Evolutionary conservation across 2,113 vertebrate genomes (phyloP).

Genomic region (Zapus hudsonius): DNA sequence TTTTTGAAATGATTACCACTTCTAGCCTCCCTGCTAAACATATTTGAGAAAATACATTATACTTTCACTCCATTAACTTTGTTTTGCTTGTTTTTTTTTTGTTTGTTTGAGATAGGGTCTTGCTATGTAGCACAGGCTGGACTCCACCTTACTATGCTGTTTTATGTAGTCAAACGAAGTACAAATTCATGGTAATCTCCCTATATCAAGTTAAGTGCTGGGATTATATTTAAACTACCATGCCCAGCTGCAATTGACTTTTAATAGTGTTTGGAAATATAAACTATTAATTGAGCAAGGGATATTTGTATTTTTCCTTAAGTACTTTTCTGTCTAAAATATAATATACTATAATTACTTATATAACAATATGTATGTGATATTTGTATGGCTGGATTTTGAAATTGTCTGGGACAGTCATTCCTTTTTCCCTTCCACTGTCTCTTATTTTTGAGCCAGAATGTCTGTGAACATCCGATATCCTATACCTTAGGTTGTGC

Average conservation of each 20-base stretch:
- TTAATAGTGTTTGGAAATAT: constrained; percentile 34
- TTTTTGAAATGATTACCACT: constrained; percentile 8
- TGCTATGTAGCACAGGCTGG: too few relatives aligned
- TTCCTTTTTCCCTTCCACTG: background rate
- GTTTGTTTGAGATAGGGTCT: background rate
- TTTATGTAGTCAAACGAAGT: background rate
- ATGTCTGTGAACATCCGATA: background rate
- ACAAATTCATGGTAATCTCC: background rate
- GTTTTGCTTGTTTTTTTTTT: background rate
- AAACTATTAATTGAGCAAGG: background rate
- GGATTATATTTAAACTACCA: background rate
- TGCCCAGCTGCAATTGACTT: background rate
- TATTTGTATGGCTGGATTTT: background rate
- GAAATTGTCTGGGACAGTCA: background rate
- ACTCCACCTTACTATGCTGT: background rate
- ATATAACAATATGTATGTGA: background rate
- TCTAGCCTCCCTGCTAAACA: background rate
- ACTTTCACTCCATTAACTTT: background rate
- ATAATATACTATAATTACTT: background rate
- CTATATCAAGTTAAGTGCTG: background rate
- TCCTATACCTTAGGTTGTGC: background rate
- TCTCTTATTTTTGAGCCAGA: background rate
- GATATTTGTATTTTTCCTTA: background rate
- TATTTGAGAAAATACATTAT: constrained; percentile 2
- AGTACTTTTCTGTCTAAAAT: too few relatives aligned